Conservation (phyloP, 2,888 invertebrate genomes). For the Nemoura dubitans region DNA sequence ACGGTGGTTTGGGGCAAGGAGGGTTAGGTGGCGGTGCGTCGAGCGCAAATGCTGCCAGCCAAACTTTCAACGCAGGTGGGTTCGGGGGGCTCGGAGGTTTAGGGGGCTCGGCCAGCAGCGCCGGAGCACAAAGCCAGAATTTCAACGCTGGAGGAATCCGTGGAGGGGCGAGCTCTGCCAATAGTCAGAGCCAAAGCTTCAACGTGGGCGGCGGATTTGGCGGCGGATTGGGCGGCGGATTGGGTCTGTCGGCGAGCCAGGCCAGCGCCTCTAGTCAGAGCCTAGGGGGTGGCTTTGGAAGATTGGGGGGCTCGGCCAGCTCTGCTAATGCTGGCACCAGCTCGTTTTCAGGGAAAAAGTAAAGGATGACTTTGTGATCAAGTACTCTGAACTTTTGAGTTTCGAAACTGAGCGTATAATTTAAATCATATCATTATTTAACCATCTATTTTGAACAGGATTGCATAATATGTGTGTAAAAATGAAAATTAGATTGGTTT, state of each 20-base stretch:
- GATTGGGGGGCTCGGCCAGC: conserved; percentile 30
- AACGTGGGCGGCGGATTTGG: conserved; percentile 19
- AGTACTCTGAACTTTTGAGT: background rate
- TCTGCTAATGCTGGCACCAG: conserved; percentile 25
- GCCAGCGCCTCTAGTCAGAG: conserved; percentile 24
- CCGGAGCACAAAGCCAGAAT: conserved; percentile 12
- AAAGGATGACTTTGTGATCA: background rate
- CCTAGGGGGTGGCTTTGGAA: conserved; percentile 8
- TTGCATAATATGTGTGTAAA: background rate
- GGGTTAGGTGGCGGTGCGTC: conserved; percentile 1
- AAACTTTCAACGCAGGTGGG: background rate
- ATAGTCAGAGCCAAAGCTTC: conserved; percentile 30
- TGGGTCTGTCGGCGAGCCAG: background rate
- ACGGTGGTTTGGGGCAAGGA: background rate
- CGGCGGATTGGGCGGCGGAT: conserved; percentile 16
- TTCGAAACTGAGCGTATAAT: background rate
- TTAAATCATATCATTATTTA: conserved; percentile 13
- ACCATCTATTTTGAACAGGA: background rate
- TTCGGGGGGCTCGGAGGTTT: conserved; percentile 15
- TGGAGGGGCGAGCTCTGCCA: conserved; percentile 32
- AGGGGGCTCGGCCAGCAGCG: conserved; percentile 5
- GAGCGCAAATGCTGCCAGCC: background rate
- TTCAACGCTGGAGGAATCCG: conserved; percentile 34
- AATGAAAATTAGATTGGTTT: background rate
- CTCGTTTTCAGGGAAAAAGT: conserved; percentile 15